Percentiles rank a stretch among this genome's conserved stretches.
Evolutionary conservation across 2,888 invertebrate species (phyloP).

Genomic region (Macrosiphum euphorbiae): DNA sequence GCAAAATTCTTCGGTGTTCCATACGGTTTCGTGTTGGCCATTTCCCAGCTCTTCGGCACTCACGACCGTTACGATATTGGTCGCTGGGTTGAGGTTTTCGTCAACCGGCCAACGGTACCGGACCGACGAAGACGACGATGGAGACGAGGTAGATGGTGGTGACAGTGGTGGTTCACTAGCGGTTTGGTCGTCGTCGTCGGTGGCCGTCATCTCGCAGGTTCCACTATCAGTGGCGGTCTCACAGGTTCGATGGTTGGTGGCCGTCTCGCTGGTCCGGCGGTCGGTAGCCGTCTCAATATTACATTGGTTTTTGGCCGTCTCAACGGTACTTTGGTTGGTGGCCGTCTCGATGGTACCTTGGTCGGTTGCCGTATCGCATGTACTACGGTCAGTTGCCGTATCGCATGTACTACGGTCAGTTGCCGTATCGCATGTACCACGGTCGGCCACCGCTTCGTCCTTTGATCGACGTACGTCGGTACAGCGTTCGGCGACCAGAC

Average conservation of each 20-base stretch:
- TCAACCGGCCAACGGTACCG: neutral
- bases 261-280: neutral
- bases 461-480: neutral
- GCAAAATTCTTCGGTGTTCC: neutral
- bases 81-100: neutral
- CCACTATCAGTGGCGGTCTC: neutral
- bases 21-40: neutral
- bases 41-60: neutral
- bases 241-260: neutral
- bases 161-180: neutral
- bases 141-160: neutral
- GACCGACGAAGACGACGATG: neutral
- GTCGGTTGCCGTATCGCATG: neutral
- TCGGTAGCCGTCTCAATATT: neutral
- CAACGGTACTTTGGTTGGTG: neutral
- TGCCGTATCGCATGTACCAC: neutral
- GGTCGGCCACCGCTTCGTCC: neutral
- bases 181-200: neutral
- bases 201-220: neutral
- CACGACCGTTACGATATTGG: neutral
- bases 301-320: neutral
- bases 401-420: neutral
- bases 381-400: neutral
- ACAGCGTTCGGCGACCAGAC: neutral
- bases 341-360: neutral